phyloP scores from a whole-genome alignment of 1,140 invertebrate genomes.

The Aphelinus certus region DNA sequence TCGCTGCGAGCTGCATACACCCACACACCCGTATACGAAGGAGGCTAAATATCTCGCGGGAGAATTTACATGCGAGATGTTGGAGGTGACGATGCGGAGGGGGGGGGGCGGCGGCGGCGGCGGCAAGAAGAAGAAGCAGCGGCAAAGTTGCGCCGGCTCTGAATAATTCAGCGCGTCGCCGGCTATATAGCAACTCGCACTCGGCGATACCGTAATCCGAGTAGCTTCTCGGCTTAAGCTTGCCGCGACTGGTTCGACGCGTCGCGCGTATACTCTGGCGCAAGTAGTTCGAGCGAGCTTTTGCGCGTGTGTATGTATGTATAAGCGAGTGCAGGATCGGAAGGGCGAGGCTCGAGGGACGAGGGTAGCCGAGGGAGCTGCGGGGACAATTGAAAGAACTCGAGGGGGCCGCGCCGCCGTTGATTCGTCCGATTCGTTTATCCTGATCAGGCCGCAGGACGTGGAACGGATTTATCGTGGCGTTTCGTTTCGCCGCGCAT shows the following conservation, averaged over 20 bases:
- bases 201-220: slow-evolving; percentile 63
- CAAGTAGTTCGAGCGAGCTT: neutral
- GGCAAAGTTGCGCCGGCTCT: slow-evolving; percentile 56
- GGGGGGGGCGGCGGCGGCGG: neutral
- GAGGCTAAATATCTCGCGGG: slow-evolving; percentile 17
- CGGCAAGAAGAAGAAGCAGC: slow-evolving; percentile 23
- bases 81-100: slow-evolving; percentile 4
- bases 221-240: slow-evolving; percentile 26
- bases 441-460: too few relatives aligned
- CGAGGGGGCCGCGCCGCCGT: neutral
- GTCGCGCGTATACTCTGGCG: neutral
- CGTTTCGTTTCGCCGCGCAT: too few relatives aligned
- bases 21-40: neutral
- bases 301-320: neutral
- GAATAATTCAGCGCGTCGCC: slow-evolving; percentile 59
- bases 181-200: slow-evolving; percentile 11
- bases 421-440: too few relatives aligned
- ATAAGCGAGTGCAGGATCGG: neutral
- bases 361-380: neutral
- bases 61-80: slow-evolving; percentile 20
- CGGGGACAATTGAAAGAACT: neutral
- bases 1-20: too few relatives aligned
- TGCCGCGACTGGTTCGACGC: neutral
- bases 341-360: too few relatives aligned
- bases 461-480: too few relatives aligned